Evolutionary conservation across 2,888 invertebrate genomes (phyloP), one percentile per base, ranked within the genome.

Genomic region (Apodemia duryi): DNA sequence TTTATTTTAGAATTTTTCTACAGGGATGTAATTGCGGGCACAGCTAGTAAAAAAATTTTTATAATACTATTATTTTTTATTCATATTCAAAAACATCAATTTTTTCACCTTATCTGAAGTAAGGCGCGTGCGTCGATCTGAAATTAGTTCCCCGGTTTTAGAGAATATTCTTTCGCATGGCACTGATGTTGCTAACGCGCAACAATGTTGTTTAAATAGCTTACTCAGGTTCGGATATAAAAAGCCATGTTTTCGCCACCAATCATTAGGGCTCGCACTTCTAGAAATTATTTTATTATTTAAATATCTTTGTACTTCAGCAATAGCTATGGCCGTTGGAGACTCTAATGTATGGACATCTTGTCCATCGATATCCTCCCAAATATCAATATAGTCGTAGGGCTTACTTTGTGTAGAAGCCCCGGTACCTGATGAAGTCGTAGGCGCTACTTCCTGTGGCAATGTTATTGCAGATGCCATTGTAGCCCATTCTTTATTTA

Each of bases 321-420:
- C 60, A 60, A 60, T 60, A 32, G 60, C 60, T 32, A 32, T 60
- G 11, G 51, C 51, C n/a, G 51, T 51, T 9, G 60, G 60, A 4
- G 60, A 60, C 60, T 60, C 60, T 13, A 60, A 60, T 32, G 60
- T 60, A 29, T 7, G 6, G 11, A 60, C 60, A 7, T 60, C 60
- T 60, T 60, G 60, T 21, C 9, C 6, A 32, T 60, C 32, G 6
- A 32, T 13, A 32, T 29, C 29, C 11, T 60, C 60, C 60, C 60
- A 60, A 60, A 60, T 28, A 32, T 60, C 43, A 10, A 43, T 43
- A 10, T 43, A 60, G 2, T 60, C 60, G 13, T 60, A 60, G 1
- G 60, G 60, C 10, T 29, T 60, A 32, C 2, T 11, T 60, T 38
- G 38, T 38, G 38, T 38, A 38, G 38, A 38, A 6, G 5, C 38